Base-by-base conservation (phyloP, 2,888 invertebrate species). In the Drosophila atripex region DNA sequence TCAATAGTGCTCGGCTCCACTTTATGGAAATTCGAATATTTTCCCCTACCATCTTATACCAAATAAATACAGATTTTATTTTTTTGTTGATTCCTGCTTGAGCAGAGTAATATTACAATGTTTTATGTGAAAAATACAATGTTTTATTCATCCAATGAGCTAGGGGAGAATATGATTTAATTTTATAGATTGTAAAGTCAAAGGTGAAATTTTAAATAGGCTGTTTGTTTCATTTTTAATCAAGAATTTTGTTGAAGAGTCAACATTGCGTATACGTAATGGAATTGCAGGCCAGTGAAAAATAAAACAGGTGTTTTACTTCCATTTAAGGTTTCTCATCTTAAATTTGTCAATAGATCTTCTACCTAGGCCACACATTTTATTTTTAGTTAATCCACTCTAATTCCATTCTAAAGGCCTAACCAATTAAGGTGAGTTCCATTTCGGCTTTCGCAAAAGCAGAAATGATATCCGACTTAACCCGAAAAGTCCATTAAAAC, bases 401-500 rank as follows among this genome's bases (percentile, higher is more conserved):
- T 50, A 64, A 64, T 64, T 46, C 65, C 51, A 38, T 51, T 64
- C 38, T 51, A 39, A 30, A 30, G 45, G 64, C 8, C 65, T 14
- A 64, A 64, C 64, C 65, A 64, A 64, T 64, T 64, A 64, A 64
- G 64, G 47, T 59, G 64, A 52, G 64, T 64, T 64, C 51, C 65
- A 64, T 65, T 64, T 46, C 65, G 51, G 65, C 45, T 39, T 46
- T 64, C 30, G 64, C 35, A 52, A 64, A 47, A 52, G 64, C 64
- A 64, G 46, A 50, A 64, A 64, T 64, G 65, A 64, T 64, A 64
- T 53, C 63, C 50, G 64, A 68, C 59, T 71, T 65, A 61, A 80
- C 77, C 71, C 63, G 72, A 73, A 83, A 83, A 86, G 65, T 86
- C 86, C 86, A 83, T 86, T 86, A 76, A 80, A 77, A 74, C 72